Conservation (phyloP, 1,140 invertebrate genomes). For the Scaptomyza pallida region DNA sequence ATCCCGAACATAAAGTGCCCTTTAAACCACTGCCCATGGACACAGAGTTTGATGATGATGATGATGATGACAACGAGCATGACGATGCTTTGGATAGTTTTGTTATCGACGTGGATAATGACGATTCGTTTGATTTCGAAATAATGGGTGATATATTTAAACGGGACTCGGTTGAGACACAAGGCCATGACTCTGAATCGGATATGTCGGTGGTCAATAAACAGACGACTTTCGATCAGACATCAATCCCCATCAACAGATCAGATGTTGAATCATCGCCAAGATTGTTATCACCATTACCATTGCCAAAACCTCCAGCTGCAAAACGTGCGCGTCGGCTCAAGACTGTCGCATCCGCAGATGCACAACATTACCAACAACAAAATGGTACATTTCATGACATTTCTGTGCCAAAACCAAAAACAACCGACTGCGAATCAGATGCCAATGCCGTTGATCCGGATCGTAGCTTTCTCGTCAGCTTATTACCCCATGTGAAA, state of each 20-base stretch:
- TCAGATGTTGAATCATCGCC: conserved; percentile 54
- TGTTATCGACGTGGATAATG: conserved; percentile 62
- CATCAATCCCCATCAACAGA: conserved; percentile 8
- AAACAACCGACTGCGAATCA: neutral
- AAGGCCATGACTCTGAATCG: conserved; percentile 46
- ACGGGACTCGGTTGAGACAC: conserved; percentile 26
- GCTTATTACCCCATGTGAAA: conserved; percentile 66
- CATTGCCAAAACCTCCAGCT: conserved; percentile 15
- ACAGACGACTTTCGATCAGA: conserved; percentile 16
- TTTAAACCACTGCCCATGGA: conserved; percentile 41
- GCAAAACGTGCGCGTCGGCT: conserved; percentile 41
- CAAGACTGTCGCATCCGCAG: conserved; percentile 40
- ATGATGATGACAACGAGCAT: no score
- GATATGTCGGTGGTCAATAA: conserved; percentile 30
- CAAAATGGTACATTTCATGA: conserved; percentile 5
- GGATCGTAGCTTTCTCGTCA: conserved; percentile 64
- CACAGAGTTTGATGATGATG: neutral
- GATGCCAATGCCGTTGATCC: conserved; percentile 55
- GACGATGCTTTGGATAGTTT: conserved; percentile 48
- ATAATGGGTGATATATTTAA: conserved; percentile 70
- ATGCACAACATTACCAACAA: conserved; percentile 10
- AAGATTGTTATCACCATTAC: conserved; percentile 35
- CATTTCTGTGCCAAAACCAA: neutral
- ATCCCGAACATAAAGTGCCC: conserved; percentile 40
- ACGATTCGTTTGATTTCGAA: conserved; percentile 70